Percentiles rank a stretch among this genome's conserved stretches.
These are phyloP conservation scores for Hemiscyllium ocellatum DNA, from an alignment of 2,113 vertebrate species.

Conservation along the genomic window DNA sequence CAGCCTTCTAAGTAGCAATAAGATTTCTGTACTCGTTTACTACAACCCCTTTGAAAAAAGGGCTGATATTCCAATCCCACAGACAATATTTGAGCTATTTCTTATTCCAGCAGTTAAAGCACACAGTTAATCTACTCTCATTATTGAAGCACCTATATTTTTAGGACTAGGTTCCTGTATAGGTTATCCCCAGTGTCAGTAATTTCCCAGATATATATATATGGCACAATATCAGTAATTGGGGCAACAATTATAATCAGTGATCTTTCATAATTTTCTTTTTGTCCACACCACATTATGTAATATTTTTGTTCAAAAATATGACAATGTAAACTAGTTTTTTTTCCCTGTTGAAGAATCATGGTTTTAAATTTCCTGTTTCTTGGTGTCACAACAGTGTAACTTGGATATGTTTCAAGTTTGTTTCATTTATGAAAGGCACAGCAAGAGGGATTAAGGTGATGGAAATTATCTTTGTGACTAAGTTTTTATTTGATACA, in stretches of 20 bases:
- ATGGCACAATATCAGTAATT: background rate
- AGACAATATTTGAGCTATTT: background rate
- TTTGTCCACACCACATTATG: background rate
- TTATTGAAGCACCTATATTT: background rate
- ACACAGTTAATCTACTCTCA: background rate
- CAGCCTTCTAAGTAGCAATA: too few relatives aligned
- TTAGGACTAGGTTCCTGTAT: background rate
- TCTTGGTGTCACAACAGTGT: background rate
- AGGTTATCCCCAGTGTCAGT: background rate
- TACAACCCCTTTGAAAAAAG: too few relatives aligned
- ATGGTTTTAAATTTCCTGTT: background rate
- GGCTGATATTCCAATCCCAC: too few relatives aligned
- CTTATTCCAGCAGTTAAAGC: background rate
- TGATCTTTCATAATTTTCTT: background rate
- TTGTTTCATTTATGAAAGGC: background rate
- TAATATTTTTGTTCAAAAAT: background rate
- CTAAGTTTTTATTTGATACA: background rate
- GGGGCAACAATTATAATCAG: background rate
- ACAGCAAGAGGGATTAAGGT: background rate
- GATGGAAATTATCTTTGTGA: background rate
- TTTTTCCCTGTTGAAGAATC: background rate
- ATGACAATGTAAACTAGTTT: background rate
- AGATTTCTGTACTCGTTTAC: too few relatives aligned
- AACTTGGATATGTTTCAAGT: background rate
- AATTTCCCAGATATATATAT: too few relatives aligned